Conservation (phyloP, 2,888 invertebrate species). For the Maniola hyperantus region DNA sequence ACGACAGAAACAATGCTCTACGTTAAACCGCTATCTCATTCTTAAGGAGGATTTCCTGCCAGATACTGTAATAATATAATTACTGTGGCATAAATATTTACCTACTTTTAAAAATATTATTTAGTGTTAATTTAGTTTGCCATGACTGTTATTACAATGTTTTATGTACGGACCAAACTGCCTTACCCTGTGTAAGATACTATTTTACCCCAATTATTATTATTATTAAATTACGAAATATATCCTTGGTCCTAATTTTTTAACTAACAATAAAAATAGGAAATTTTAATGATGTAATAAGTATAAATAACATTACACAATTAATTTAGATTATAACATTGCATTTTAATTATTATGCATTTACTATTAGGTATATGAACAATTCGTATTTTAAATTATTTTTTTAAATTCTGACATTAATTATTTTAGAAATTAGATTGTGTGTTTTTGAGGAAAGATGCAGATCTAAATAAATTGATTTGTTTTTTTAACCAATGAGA, state of each 20-base stretch:
- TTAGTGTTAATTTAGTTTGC: slow-evolving; percentile 29
- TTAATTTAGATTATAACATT: slow-evolving; percentile 39
- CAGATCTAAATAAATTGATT: slow-evolving; percentile 51
- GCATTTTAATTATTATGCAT: slow-evolving; percentile 50
- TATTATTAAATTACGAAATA: slow-evolving; percentile 32
- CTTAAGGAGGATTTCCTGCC: slow-evolving; percentile 23
- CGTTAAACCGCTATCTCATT: no score
- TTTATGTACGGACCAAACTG: slow-evolving; percentile 31
- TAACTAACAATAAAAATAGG: slow-evolving; percentile 42
- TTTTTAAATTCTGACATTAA: slow-evolving; percentile 31
- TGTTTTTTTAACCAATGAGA: slow-evolving; percentile 75
- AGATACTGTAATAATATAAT: slow-evolving; percentile 14
- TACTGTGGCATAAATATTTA: slow-evolving; percentile 21
- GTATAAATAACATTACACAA: slow-evolving; percentile 20
- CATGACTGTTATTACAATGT: slow-evolving; percentile 29
- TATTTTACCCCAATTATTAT: not conserved
- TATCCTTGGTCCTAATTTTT: slow-evolving; percentile 26
- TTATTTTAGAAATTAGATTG: slow-evolving; percentile 3
- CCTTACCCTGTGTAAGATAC: slow-evolving; percentile 34
- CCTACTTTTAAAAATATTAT: slow-evolving; percentile 24
- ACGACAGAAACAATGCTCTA: no score
- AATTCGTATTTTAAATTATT: slow-evolving; percentile 17
- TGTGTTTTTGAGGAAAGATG: slow-evolving; percentile 69
- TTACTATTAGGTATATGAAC: slow-evolving; percentile 47
- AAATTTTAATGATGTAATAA: slow-evolving; percentile 29